Percentiles rank a stretch among this genome's conserved stretches.
Conservation (phyloP, 2,113 vertebrate species). For the Globicephala melas region DNA sequence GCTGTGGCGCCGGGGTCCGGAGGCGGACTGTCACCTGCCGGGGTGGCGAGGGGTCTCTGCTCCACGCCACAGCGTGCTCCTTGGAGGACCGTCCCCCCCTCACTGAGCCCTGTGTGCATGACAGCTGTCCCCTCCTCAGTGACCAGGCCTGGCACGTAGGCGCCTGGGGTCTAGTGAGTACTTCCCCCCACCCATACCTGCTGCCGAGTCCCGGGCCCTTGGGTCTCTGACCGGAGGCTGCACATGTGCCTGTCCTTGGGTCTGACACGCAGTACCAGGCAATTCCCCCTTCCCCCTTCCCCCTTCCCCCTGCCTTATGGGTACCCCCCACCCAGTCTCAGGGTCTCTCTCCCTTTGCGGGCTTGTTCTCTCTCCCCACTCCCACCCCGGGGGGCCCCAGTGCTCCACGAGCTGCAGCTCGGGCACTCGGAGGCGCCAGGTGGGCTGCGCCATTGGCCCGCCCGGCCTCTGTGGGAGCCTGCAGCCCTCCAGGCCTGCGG, state of each 20-base stretch:
- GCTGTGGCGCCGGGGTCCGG: conserved; percentile 90
- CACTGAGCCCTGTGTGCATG: conserved; percentile 83
- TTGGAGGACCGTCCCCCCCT: conserved; percentile 78
- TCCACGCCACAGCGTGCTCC: conserved; percentile 85
- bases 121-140: conserved; percentile 76
- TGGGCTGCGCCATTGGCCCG: conserved; percentile 88
- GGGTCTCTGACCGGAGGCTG: background rate
- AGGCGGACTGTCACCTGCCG: conserved; percentile 87
- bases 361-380: background rate
- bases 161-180: conserved; percentile 92
- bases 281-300: too few relatives aligned
- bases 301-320: background rate
- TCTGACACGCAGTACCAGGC: accelerated
- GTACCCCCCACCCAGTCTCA: background rate
- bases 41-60: conserved; percentile 77
- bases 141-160: conserved; percentile 89
- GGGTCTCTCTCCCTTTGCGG: background rate
- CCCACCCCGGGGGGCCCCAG: conserved; percentile 76
- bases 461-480: conserved; percentile 83
- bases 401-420: conserved; percentile 92
- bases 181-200: accelerated
- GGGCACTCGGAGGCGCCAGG: conserved; percentile 90
- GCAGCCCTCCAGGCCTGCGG: conserved; percentile 82
- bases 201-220: background rate
- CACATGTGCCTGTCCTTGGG: accelerated